phyloP scores from a whole-genome alignment of 2,113 vertebrate species.

The Ornithorhynchus anatinus region DNA sequence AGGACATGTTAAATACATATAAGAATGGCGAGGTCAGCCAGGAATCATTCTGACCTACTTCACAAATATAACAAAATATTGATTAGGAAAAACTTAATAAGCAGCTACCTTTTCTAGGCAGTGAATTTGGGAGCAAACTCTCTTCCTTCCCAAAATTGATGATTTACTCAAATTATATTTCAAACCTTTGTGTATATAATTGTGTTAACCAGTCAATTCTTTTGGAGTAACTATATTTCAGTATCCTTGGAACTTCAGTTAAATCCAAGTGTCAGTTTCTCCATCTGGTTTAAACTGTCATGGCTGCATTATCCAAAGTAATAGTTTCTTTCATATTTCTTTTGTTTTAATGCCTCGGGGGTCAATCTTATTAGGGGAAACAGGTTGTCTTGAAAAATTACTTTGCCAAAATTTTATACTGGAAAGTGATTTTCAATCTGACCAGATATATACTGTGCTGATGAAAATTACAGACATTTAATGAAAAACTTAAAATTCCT shows the following conservation, averaged over 20 bases:
- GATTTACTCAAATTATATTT: too few relatives aligned
- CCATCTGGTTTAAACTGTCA: conserved; percentile 2
- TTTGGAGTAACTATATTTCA: conserved; percentile 1
- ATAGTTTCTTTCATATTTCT: too few relatives aligned
- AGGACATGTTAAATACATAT: too few relatives aligned
- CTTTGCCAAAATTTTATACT: conserved; percentile 26
- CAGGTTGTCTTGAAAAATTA: conserved; percentile 48
- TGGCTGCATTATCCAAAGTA: background rate
- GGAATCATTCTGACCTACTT: too few relatives aligned
- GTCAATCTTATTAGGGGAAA: conserved; percentile 37
- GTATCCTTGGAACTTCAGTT: too few relatives aligned
- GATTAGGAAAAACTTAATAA: too few relatives aligned
- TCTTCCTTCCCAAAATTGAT: too few relatives aligned
- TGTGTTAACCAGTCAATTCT: conserved; percentile 2
- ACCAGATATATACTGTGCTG: conserved; percentile 18
- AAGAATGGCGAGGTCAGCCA: too few relatives aligned
- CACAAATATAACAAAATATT: too few relatives aligned
- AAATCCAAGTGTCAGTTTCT: too few relatives aligned
- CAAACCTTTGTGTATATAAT: background rate
- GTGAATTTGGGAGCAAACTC: too few relatives aligned
- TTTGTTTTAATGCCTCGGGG: conserved; percentile 38
- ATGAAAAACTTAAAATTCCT: conserved; percentile 33
- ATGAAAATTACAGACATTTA: conserved; percentile 54
- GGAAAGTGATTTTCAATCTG: conserved; percentile 46
- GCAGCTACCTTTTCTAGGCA: too few relatives aligned